A percentile compares a stretch with the other conserved stretches of the same genome.
phyloP scores from a whole-genome alignment of 2,113 vertebrate species.

The Phylloscopus trochilus region DNA sequence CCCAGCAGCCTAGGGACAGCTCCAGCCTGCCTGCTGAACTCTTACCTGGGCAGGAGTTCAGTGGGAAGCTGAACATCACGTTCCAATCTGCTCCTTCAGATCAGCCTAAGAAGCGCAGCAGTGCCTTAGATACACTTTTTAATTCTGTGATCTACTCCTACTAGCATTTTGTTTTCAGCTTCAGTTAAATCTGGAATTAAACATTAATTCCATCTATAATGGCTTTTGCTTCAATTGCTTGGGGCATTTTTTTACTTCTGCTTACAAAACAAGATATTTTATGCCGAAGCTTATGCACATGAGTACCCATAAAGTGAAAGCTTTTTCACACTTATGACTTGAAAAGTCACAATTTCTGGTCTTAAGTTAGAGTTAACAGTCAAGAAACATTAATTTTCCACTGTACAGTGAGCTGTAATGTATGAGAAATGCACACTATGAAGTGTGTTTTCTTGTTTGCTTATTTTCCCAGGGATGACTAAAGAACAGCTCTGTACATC shows the following conservation, averaged over 20 bases:
- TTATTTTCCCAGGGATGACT: neutral
- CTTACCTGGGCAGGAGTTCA: neutral
- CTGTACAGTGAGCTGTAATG: neutral
- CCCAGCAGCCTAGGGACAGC: neutral
- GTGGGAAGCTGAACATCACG: neutral
- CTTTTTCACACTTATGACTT: constrained; percentile 47
- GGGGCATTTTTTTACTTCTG: constrained; percentile 45
- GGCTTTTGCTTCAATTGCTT: constrained; percentile 24
- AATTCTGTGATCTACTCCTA: neutral
- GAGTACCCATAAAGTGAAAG: constrained; percentile 34
- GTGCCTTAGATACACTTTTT: neutral
- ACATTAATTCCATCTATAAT: constrained; percentile 33
- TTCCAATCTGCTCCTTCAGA: neutral
- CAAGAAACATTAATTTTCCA: constrained; percentile 42
- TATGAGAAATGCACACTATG: neutral
- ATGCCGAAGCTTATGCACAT: neutral
- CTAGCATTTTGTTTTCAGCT: neutral
- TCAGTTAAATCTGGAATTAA: constrained; percentile 21
- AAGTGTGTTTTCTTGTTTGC: neutral
- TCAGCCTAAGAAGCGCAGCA: neutral
- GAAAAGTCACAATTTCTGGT: constrained; percentile 46
- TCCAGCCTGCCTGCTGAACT: neutral
- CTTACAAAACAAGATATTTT: constrained; percentile 54
- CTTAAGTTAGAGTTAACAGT: constrained; percentile 45
- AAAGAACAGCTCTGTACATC: neutral